phyloP scores from a whole-genome alignment of 2,113 vertebrate species.

The Phrynosoma platyrhinos region DNA sequence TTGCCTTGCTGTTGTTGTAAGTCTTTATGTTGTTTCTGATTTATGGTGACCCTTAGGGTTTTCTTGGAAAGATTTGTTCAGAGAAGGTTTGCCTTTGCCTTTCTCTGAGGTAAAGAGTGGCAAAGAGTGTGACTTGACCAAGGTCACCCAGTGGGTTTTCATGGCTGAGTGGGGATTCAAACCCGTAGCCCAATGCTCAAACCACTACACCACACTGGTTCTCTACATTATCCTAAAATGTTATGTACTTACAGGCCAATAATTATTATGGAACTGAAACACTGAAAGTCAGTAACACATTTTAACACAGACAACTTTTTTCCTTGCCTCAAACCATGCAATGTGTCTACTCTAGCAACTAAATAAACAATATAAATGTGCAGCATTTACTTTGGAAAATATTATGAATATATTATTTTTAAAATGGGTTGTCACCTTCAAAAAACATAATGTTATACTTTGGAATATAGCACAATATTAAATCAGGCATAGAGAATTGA shows the following conservation, averaged over 20 bases:
- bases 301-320: background rate
- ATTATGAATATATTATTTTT: background rate
- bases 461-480: background rate
- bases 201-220: no score
- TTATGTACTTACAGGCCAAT: background rate
- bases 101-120: no score
- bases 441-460: background rate
- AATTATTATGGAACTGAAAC: background rate
- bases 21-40: no score
- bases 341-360: background rate
- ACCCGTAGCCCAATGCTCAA: no score
- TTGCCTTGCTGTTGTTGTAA: no score
- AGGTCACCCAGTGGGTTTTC: no score
- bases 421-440: background rate
- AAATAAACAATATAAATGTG: background rate
- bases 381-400: background rate
- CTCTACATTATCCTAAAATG: background rate
- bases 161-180: no score
- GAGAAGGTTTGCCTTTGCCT: no score
- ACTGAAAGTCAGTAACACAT: background rate
- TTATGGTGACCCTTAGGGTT: no score
- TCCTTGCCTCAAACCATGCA: background rate
- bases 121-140: no score
- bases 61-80: no score
- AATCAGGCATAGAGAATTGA: background rate